Evolutionary conservation across 2,797 vertebrate species (phyloP).

Genomic region (Cynodonichthys magdalenae): DNA sequence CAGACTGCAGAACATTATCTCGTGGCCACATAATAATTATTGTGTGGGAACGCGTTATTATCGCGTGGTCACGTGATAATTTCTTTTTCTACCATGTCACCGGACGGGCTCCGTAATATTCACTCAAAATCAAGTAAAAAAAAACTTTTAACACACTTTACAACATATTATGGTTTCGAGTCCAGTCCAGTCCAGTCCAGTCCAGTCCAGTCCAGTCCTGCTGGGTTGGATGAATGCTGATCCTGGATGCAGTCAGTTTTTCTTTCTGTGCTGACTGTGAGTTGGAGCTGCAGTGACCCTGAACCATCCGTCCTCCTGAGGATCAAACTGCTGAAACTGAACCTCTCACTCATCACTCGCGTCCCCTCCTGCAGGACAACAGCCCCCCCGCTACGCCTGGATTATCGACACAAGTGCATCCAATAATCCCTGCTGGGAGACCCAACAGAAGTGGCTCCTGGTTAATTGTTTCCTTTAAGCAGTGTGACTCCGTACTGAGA

Average conservation of each 20-base stretch:
- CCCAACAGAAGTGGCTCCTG: slow-evolving; percentile 22
- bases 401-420: slow-evolving; percentile 22
- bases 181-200: too few species aligned
- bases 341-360: slow-evolving; percentile 15
- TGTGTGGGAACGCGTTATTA: too few species aligned
- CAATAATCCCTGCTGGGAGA: slow-evolving; percentile 35
- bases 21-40: too few species aligned
- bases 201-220: too few species aligned
- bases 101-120: too few species aligned
- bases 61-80: too few species aligned
- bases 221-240: neutral
- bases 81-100: too few species aligned
- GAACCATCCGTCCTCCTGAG: neutral
- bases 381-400: slow-evolving; percentile 5
- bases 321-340: slow-evolving; percentile 1
- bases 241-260: neutral
- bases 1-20: too few species aligned
- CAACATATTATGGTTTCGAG: too few species aligned
- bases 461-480: slow-evolving; percentile 53
- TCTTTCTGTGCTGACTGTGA: neutral
- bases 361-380: neutral
- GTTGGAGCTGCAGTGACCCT: neutral
- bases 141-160: too few species aligned
- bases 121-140: too few species aligned
- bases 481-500: slow-evolving; percentile 28